Percentiles rank a stretch among this genome's conserved stretches.
Conservation (phyloP, 2,113 vertebrate genomes). For the Pterocles orientalis region DNA sequence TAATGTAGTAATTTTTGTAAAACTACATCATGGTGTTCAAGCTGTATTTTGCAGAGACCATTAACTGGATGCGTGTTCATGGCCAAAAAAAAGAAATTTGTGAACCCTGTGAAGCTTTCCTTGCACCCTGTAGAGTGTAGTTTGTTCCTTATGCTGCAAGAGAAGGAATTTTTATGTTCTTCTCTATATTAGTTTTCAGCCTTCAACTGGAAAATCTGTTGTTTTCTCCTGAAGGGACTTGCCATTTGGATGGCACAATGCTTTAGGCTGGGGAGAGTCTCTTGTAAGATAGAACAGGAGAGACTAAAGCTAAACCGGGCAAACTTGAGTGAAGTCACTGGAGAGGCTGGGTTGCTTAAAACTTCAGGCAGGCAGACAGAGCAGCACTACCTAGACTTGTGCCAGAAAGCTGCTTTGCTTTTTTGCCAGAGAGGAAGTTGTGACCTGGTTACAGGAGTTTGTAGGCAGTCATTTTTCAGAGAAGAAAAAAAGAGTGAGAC, state of each 20-base stretch:
- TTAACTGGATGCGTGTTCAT: background rate
- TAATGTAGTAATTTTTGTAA: background rate
- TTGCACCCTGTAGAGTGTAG: background rate
- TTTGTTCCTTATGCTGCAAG: background rate
- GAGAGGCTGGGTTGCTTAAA: background rate
- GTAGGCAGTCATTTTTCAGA: background rate
- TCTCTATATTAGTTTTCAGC: conserved; percentile 2
- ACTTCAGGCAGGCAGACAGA: background rate
- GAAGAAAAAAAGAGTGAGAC: background rate
- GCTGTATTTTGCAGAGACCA: background rate
- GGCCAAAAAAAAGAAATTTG: background rate
- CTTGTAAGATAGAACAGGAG: background rate
- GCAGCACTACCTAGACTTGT: background rate
- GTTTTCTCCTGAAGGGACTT: background rate
- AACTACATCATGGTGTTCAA: background rate
- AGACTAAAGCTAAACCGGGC: background rate
- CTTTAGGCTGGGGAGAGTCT: background rate
- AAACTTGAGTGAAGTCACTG: background rate
- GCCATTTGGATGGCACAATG: background rate
- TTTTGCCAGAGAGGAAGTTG: background rate
- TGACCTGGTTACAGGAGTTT: background rate
- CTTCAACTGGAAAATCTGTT: background rate
- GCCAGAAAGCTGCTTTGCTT: background rate
- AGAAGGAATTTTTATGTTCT: background rate
- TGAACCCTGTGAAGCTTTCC: background rate